Evolutionary conservation across 2,797 vertebrate genomes (phyloP), one percentile per base, ranked within the genome.

Genomic region (Cottoperca gobio): DNA sequence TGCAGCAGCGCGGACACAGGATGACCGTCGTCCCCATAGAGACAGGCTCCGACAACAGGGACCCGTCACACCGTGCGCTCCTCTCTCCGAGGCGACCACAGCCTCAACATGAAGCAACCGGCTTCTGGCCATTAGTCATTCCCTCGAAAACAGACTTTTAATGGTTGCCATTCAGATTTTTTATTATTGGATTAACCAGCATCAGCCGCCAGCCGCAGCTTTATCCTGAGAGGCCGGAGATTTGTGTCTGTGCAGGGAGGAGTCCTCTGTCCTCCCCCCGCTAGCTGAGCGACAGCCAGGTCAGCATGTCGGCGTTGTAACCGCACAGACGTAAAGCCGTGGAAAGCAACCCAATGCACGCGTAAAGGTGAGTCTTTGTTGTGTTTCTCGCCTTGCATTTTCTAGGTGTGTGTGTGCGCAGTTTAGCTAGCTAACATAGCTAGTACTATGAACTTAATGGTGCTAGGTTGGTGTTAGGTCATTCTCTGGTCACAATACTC

Each of bases 171-270:
- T 62, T 70, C 74, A 55, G 46, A 79, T 86, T 79, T 77, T 67
- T 48, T 37, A 75, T 76, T 76, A 83, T 82, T 73, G 89, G 91
- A 94, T 92, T 93, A 92, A 48, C 70, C 73, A 65, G 21, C 83
- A 64, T 83, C 84, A 49, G 77, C 76, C 80, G 74, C 53, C 75
- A 78, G 76, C 48, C 46, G 70, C 82, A 65, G 88, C 81, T 83
- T 93, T 89, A 92, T 88, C 91, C 82, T 70, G 76, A 75, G 75
- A 95, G 92, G 93, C 94, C 94, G 90, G 84, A 85, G 86, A 85
- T 87, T 84, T 84, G 91, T 71, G 73, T 84, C 65, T 40, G 86
- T 81, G 70, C 87, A 50, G 92, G 90, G 90, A 90, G 91, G 91
- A 92, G 90, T 82, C 86, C 57, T 66, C 46, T 84, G 76, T 83